These are phyloP conservation scores for Halictus rubicundus DNA, from an alignment of 1,140 invertebrate genomes.

Conservation along the genomic window DNA sequence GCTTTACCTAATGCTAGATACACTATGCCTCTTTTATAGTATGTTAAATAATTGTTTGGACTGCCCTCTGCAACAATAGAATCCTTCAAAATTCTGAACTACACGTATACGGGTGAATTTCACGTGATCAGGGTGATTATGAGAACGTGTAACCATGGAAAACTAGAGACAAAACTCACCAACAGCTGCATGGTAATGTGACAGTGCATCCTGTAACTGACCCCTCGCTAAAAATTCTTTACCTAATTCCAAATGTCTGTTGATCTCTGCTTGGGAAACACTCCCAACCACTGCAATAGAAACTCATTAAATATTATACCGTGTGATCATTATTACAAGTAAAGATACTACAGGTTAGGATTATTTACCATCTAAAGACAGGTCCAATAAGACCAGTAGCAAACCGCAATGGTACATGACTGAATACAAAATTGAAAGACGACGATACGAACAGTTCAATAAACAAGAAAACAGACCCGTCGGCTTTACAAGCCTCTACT, in stretches of 20 bases:
- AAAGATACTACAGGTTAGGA: constrained; percentile 67
- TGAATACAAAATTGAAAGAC: constrained; percentile 60
- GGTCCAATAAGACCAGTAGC: constrained; percentile 73
- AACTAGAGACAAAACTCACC: constrained; percentile 83
- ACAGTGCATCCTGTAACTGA: constrained; percentile 96
- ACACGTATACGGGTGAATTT: background rate
- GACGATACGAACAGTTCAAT: constrained; percentile 48
- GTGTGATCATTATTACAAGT: background rate
- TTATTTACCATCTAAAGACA: constrained; percentile 75
- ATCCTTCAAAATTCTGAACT: background rate
- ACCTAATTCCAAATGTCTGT: constrained; percentile 96
- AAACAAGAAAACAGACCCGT: constrained; percentile 59
- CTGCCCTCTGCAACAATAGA: constrained; percentile 90
- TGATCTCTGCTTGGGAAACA: constrained; percentile 88
- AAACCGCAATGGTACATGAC: constrained; percentile 75
- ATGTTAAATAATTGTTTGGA: constrained; percentile 97
- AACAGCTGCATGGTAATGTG: constrained; percentile 98
- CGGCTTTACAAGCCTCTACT: constrained; percentile 60
- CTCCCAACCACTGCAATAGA: constrained; percentile 83
- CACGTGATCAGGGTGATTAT: background rate
- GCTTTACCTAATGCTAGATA: constrained; percentile 98
- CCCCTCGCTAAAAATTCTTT: constrained; percentile 94
- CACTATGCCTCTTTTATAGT: constrained; percentile 96
- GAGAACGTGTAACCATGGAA: background rate
- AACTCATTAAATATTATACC: constrained; percentile 16